These are phyloP conservation scores for Hypsopygia costalis DNA, from an alignment of 2,888 invertebrate genomes.

Conservation along the genomic window DNA sequence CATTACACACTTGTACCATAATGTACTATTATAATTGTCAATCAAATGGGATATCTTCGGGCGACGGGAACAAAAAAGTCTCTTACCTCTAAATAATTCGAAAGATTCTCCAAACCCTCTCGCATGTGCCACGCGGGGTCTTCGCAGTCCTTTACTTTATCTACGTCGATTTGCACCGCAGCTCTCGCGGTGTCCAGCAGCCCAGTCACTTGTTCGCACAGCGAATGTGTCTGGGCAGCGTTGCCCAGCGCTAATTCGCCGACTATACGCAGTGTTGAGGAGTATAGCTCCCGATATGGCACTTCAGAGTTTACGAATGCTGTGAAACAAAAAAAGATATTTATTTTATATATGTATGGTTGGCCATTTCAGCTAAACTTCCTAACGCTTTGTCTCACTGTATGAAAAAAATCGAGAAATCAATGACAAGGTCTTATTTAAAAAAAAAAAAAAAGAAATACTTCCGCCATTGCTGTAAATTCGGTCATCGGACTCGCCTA, in stretches of 20 bases:
- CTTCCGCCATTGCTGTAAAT: too few relatives aligned
- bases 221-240: conserved; percentile 21
- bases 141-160: conserved; percentile 10
- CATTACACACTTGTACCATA: too few relatives aligned
- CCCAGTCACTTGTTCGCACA: conserved; percentile 17
- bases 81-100: conserved; percentile 82
- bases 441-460: too few relatives aligned
- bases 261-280: conserved; percentile 37
- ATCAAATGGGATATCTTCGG: too few relatives aligned
- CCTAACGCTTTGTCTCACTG: too few relatives aligned
- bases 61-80: too few relatives aligned
- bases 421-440: too few relatives aligned
- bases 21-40: too few relatives aligned
- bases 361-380: too few relatives aligned
- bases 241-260: conserved; percentile 35
- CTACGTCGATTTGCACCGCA: conserved; percentile 9
- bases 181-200: conserved; percentile 16
- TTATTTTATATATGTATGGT: too few relatives aligned
- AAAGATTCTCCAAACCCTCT: conserved; percentile 75
- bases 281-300: conserved; percentile 64
- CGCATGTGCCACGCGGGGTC: conserved; percentile 65
- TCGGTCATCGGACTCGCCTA: too few relatives aligned
- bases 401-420: too few relatives aligned
- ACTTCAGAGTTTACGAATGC: conserved; percentile 63
- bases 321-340: conserved; percentile 21